Conservation (phyloP, 1,140 invertebrate genomes). For the Drosophila bipectinata region DNA sequence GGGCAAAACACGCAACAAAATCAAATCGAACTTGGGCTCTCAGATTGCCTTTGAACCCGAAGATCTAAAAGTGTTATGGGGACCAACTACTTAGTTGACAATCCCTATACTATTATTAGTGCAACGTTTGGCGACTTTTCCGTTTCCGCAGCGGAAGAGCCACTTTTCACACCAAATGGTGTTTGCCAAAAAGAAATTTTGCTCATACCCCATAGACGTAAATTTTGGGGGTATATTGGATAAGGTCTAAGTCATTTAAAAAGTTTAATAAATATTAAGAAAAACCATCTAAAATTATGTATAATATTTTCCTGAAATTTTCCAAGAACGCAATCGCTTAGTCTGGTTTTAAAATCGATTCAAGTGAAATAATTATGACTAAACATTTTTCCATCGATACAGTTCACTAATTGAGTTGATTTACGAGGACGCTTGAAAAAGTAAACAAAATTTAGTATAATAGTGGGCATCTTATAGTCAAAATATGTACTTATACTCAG, state of each 20-base stretch:
- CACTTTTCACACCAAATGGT: background rate
- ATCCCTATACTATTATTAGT: conserved; percentile 6
- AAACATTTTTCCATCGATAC: conserved; percentile 2
- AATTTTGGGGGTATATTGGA: background rate
- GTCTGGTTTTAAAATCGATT: background rate
- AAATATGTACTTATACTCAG: conserved; percentile 4
- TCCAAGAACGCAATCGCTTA: background rate
- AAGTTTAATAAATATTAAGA: too few relatives aligned
- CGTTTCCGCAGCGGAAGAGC: conserved; percentile 38
- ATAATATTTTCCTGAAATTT: background rate
- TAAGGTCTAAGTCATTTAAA: background rate
- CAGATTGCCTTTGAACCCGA: conserved; percentile 20
- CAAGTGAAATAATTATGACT: background rate
- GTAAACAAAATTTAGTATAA: conserved; percentile 27
- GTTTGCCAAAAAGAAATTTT: conserved; percentile 23
- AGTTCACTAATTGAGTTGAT: conserved; percentile 6
- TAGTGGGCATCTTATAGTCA: conserved; percentile 19
- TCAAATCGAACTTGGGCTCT: conserved; percentile 11
- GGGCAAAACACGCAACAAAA: conserved; percentile 33
- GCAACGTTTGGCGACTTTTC: conserved; percentile 15
- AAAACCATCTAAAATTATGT: too few relatives aligned
- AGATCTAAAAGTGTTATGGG: background rate
- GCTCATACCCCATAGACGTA: conserved; percentile 2
- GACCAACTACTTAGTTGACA: conserved; percentile 5
- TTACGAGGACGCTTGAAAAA: conserved; percentile 12